Evolutionary conservation across 2,113 vertebrate genomes (phyloP), one percentile per base, ranked within the genome.

Genomic region (Phalacrocorax pelagicus): DNA sequence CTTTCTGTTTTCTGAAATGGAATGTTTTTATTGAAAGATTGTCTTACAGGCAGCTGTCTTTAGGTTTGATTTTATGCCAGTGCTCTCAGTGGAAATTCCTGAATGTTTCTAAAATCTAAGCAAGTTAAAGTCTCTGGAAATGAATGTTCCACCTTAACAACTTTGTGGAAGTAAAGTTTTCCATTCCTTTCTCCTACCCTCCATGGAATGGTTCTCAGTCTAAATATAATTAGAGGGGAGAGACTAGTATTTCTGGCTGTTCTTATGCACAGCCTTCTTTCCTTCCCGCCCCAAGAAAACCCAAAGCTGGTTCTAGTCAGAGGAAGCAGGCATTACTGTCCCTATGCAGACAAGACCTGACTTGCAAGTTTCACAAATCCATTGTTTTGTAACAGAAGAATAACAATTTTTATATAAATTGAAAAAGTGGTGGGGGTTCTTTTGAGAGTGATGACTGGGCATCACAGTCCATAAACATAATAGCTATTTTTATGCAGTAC

Each of bases 1-100:
- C 79, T 88, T 91, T 91, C 90, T 93, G 46, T 62, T 96, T 87
- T 92, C 66, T 94, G 65, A 87, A 94, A 70, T 94, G 38, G 84
- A 94, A 89, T 55, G 34, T 65, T 95, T 95, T 89, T 88, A 73
- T 44, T 94, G 62, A 89, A 87, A 85, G 61, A 69, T 58, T 77
- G 49, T 80, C 67, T 93, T 93, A 61, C 49, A 82, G 78, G 81
- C 88, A 92, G 79, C 92, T 90, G 87, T 93, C 90, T 88, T 77
- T 47, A 38, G 3, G 15, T 88, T 93, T 88, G 44, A 73, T 94
- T 88, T 96, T 86, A 57, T 93, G 91, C 87, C 92, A 92, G 62
- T 65, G 40, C 34, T 90, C 70, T 94, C 70, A 90, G 13, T 96
- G 81, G 96, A 96, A 94, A 97, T 94, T 93, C 66, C 47, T 54